Base-by-base conservation (phyloP, 2,888 invertebrate species). In the Cosmopolites sordidus region DNA sequence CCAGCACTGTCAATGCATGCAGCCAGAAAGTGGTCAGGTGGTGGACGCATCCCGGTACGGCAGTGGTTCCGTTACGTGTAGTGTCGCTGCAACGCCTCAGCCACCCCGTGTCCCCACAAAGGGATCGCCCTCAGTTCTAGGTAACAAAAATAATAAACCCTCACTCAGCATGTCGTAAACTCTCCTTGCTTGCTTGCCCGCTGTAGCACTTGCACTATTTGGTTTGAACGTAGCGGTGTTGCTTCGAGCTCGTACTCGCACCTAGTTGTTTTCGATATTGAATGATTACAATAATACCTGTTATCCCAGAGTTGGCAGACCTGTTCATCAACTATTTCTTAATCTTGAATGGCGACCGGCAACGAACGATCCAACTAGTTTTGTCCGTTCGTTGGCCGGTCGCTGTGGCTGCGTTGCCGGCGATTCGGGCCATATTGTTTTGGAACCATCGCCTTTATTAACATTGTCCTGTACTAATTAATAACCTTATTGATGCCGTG, bases 251-350 rank as follows among this genome's bases (percentile, higher is more conserved):
- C 43, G 46, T 8, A 22, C 64, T 66, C 63, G 62, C 66, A 65
- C 65, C 61, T 66, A 66, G 66, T 65, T 65, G 67, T 70, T 70
- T 71, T 70, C 66, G 67, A 67, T 70, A 70, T 71, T 69, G 69
- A 72, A 69, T 68, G 69, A 70, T 70, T 69, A 73, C 72, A 73
- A 72, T 73, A 73, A 70, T 72, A 73, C 72, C 72, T 73, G 73
- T 73, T 72, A 71, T 67, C 66, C 70, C 64, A 69, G 66, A 68
- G 66, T 67, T 65, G 70, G 66, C 66, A 69, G 72, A 73, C 73
- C 72, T 72, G 73, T 73, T 74, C 70, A 69, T 72, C 72, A 69
- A 70, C 71, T 71, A 70, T 68, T 70, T 68, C 70, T 69, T 66
- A 71, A 71, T 73, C 70, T 70, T 72, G 72, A 73, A 72, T 72